Base-by-base conservation (phyloP, 2,888 invertebrate species). In the Drosophila anomelani region DNA sequence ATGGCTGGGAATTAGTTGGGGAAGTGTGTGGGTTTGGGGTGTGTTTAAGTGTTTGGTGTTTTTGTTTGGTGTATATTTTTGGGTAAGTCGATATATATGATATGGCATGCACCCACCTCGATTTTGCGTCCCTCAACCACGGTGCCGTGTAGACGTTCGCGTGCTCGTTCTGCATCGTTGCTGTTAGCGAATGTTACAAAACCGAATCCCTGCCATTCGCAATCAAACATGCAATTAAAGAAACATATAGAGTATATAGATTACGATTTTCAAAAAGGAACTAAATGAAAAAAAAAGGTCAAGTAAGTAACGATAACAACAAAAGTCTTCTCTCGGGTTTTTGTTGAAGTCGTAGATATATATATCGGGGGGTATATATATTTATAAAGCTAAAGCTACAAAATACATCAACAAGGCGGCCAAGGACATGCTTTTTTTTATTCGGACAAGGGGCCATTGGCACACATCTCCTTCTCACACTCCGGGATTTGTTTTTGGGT, bases 151-250 rank as follows among this genome's bases (percentile, higher is more conserved):
- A 99, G 97, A 96, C 98, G 98, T 96, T 98, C 98, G 96, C 99
- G 98, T 97, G 99, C 99, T 96, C 98, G 97, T 96, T 99, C 99
- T 95, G 99, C 99, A 96, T 99, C 99, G 95, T 97, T 97, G 96
- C 98, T 98, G 97, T 98, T 98, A 96, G 98, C 98, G 98, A 99
- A 99, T 96, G 99, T 99, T 96, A 99, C 99, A 97, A 99, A 99
- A 97, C 99, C 99, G 97, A 99, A 99, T 96, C 99, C 99, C 99
- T 99, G 97, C 85, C 86, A 90, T 90, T 87, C 87, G 87, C 87
- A 87, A 87, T 90, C 90, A 87, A 87, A 87, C 87, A 87, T 87
- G 87, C 87, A 87, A 87, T 89, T 87, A 87, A 90, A 87, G 77
- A 87, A 87, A 90, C 89, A 86, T 86, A 81, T 88, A 90, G 79